These are phyloP conservation scores for Hylaea fasciaria DNA, from an alignment of 2,888 invertebrate species.

Conservation along the genomic window DNA sequence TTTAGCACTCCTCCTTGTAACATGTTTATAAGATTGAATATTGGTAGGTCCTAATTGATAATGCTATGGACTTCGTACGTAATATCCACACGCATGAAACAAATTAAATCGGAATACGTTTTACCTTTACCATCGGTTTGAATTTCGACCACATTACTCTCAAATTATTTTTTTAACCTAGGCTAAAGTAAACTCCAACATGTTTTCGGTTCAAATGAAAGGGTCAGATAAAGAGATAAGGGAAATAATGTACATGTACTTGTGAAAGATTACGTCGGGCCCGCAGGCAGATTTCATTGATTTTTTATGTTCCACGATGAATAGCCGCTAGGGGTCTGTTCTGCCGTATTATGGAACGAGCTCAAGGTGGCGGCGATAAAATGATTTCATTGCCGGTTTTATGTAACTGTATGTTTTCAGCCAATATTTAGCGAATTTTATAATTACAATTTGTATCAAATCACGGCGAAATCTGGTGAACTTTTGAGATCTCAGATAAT, in stretches of 20 bases:
- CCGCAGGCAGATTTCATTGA: slow-evolving; percentile 31
- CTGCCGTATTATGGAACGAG: slow-evolving; percentile 33
- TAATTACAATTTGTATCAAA: too few relatives aligned
- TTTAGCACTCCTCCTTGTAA: too few relatives aligned
- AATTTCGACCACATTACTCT: not conserved
- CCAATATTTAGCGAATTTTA: too few relatives aligned
- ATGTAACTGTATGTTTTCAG: not conserved
- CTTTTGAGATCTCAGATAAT: too few relatives aligned
- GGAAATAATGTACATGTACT: slow-evolving; percentile 34
- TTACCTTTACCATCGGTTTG: too few relatives aligned
- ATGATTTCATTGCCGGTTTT: slow-evolving; percentile 20
- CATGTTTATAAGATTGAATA: too few relatives aligned
- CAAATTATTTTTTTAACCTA: slow-evolving; percentile 16
- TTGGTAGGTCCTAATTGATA: too few relatives aligned
- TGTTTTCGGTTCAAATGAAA: slow-evolving; percentile 33
- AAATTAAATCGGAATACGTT: too few relatives aligned
- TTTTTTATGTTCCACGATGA: slow-evolving; percentile 40
- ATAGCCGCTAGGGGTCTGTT: slow-evolving; percentile 42
- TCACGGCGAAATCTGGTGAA: too few relatives aligned
- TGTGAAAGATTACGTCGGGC: slow-evolving; percentile 33
- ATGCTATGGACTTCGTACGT: too few relatives aligned
- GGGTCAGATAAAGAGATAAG: slow-evolving; percentile 34
- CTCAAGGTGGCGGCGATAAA: slow-evolving; percentile 28
- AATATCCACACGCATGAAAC: too few relatives aligned
- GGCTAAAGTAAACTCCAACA: slow-evolving; percentile 27